Evolutionary conservation across 2,113 vertebrate species (phyloP), one percentile per base, ranked within the genome.

Genomic region (Isichthys henryi): DNA sequence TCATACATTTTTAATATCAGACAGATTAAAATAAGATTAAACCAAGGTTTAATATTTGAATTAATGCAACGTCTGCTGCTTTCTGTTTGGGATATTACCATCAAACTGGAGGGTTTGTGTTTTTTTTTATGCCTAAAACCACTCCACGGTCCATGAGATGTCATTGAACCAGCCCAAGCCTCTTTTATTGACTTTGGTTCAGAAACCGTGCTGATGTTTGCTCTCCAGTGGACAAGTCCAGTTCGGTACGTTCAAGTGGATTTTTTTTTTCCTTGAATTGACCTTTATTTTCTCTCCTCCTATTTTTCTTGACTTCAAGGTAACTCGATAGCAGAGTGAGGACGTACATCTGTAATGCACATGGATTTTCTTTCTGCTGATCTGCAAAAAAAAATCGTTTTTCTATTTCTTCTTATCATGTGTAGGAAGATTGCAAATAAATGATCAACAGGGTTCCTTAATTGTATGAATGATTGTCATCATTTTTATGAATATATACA

Each of bases 161-260:
- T 70, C 46, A 35, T 15, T 80, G 3, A 21, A 84, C 21, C 10
- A 88, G 39, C 3, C 43, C 35, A 66, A 21, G 45, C 83, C 88
- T 70, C 62, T 27, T 90, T 95, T 93, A 95, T 93, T 94, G 89
- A 93, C 93, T 93, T 45, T 62, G 83, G 58, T 43, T 80, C 39
- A 53, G 92, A 91, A 94, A 93, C 93, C 92, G 90, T 88, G 91
- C 93, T 93, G 92, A 93, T 95, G 95, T 96, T 95, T 95, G 91
- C 93, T 95, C 90, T 91, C 92, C 92, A 45, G 91, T 88, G 49
- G 43, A 93, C 91, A 92, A 92, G 92, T 83, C 45, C 86, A 50
- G 53, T 93, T 96, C 95, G 96, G 96, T 97, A 95, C 94, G 96
- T 94, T 94, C 89, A 91, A 92, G 93, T 93, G 66, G 95, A 95